Conservation (phyloP, 2,888 invertebrate genomes). For the Alsophila aescularia region DNA sequence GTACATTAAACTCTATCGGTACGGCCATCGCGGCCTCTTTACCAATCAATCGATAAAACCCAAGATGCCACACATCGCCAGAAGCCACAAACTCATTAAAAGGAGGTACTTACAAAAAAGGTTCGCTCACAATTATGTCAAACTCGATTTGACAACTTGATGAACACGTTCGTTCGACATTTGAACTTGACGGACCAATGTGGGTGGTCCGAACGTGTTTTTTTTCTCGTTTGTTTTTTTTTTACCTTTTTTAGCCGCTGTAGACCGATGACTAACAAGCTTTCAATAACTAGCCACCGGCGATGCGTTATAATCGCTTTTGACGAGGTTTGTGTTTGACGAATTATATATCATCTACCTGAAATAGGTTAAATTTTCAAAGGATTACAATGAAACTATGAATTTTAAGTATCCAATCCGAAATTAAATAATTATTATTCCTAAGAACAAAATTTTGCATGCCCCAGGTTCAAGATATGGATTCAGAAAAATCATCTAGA, state of each 20-base stretch:
- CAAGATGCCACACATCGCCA: slow-evolving; percentile 44
- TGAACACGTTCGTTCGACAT: slow-evolving; percentile 78
- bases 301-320: slow-evolving; percentile 69
- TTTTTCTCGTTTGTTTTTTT: slow-evolving; percentile 61
- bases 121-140: slow-evolving; percentile 78
- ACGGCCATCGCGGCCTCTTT: slow-evolving; percentile 9
- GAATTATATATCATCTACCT: neutral
- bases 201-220: slow-evolving; percentile 77
- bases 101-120: slow-evolving; percentile 60
- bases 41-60: slow-evolving; percentile 33
- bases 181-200: slow-evolving; percentile 73
- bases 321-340: slow-evolving; percentile 47
- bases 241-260: slow-evolving; percentile 53
- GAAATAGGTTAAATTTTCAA: neutral
- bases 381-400: neutral
- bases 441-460: slow-evolving; percentile 1
- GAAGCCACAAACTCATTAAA: slow-evolving; percentile 54
- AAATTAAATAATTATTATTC: no score
- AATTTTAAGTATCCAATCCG: no score
- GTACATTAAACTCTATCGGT: neutral
- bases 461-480: slow-evolving; percentile 51
- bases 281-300: slow-evolving; percentile 77
- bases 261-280: slow-evolving; percentile 75
- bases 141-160: slow-evolving; percentile 82
- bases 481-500: slow-evolving; percentile 48